Base-by-base conservation (phyloP, 2,113 vertebrate genomes). In the Arvicanthis niloticus region DNA sequence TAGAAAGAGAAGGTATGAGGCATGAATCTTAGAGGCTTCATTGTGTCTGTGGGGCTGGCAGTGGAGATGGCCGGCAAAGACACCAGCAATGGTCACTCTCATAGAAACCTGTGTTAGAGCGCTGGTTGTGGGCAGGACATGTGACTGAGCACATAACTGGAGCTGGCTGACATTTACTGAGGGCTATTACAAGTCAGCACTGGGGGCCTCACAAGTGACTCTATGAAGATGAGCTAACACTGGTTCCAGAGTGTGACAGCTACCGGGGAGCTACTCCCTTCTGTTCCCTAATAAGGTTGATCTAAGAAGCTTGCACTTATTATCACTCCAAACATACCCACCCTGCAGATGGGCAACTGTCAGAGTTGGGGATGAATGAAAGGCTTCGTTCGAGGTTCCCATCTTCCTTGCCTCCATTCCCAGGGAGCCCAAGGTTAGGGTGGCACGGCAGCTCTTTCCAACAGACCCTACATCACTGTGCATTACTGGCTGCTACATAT, bases 51-150 rank as follows among this genome's bases (percentile, higher is more conserved):
- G 16, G 19, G 8, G 5, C 34, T 31, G 40, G 12, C 37, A 12
- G n/a, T 51, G 15, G 9, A 48, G n/a, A 51, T 21, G 9, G 7
- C 31, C 40, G 53, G 5, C 1, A 26, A 31, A 73, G 56, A 82
- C n/a, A 10, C 12, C 5, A 34, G 31, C 15, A 11, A 1, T 5
- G 40, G 17, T 48, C 16, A 8, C 7, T 85, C 72, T 75, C 48
- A 26, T 24, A 4, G 37, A 37, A 13, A 21, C 68, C 76, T 16
- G 1, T 1, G 6, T 68, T 15, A 72, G 7, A 48, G 45, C 1
- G 16, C 9, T 31, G n/a, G 0, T 0, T 22, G 24, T 2, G 3
- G 24, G 15, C 15, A 17, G 13, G 12, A n/a, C 0, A 8, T 15
- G 1, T 9, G 72, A 9, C 22, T 40, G 8, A 22, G 72, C 53